Base-by-base conservation (phyloP, 2,888 invertebrate genomes). In the Cephus spinipes region DNA sequence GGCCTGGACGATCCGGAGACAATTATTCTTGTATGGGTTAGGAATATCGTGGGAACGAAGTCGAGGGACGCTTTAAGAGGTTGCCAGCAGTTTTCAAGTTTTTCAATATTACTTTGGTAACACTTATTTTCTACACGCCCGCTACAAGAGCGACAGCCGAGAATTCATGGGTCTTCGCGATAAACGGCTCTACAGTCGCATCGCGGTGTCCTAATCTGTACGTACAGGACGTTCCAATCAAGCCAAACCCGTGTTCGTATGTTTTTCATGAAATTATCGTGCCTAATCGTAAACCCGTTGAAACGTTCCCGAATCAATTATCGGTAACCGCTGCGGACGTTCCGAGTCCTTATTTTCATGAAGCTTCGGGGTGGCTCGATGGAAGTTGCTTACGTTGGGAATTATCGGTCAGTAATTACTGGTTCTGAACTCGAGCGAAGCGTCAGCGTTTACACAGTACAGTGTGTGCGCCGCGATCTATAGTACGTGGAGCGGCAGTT, bases 401-500 rank as follows among this genome's bases (percentile, higher is more conserved):
- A 75, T 79, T 77, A 77, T 77, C 77, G 77, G 68, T 31, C 36
- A 23, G 74, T 79, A 77, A 77, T 77, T 77, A 79, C 77, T 77
- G 71, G 68, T 69, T 76, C 75, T 68, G 68, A 35, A 74, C 76
- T 71, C 76, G 30, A 71, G 33, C 69, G 15, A 69, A 71, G 76
- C 33, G 12, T 33, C 71, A 33, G 31, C 71, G 71, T 23, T 55
- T 55, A 23, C 23, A 1, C 9, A 1, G 55, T 6, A 55, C 55
- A 55, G 55, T 55, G 55, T 9, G 55, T 1, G 55, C 55, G 2
- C 9, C 6, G 9, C 55, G 55, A 2, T 55, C 55, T 55, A 55
- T 9, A 55, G 55, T 23, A 9, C 9, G 23, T 55, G 55, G 23
- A 2, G 9, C 23, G 55, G 55, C 23, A 6, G 9, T 55, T 23